These are phyloP conservation scores for Albula goreensis DNA, from an alignment of 2,113 vertebrate genomes.

Conservation along the genomic window DNA sequence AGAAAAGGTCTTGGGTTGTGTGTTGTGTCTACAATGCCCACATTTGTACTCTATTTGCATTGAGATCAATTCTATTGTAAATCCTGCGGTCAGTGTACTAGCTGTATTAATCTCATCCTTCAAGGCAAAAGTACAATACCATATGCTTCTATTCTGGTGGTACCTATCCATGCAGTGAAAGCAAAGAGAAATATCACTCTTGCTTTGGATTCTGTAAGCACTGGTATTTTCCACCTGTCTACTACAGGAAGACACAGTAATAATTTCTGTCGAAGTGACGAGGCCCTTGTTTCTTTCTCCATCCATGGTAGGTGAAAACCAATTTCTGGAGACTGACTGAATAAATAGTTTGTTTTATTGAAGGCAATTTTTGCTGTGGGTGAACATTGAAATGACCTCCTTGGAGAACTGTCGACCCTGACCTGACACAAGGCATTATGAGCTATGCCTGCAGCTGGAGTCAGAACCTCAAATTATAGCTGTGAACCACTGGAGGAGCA, in stretches of 20 bases:
- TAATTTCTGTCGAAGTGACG: background rate
- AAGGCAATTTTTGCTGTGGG: background rate
- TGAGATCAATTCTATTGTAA: conserved; percentile 5
- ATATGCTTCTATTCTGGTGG: background rate
- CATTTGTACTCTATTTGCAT: conserved; percentile 24
- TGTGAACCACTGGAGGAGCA: background rate
- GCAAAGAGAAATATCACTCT: conserved; percentile 6
- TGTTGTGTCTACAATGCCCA: background rate
- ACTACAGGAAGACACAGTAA: background rate
- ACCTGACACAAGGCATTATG: background rate
- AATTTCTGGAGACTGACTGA: background rate
- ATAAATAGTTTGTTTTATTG: background rate
- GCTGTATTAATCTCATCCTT: conserved; percentile 2
- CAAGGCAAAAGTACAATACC: conserved; percentile 17
- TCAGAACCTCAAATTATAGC: background rate
- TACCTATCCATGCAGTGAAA: background rate
- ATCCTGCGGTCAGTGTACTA: conserved; percentile 7
- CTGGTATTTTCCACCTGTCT: background rate
- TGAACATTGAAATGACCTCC: background rate
- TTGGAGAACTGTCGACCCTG: background rate
- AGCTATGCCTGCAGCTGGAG: background rate
- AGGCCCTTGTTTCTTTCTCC: background rate
- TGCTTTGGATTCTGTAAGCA: background rate
- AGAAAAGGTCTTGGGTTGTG: background rate
- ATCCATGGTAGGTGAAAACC: background rate